Base-by-base conservation (phyloP, 2,797 vertebrate species). In the Alosa sapidissima region DNA sequence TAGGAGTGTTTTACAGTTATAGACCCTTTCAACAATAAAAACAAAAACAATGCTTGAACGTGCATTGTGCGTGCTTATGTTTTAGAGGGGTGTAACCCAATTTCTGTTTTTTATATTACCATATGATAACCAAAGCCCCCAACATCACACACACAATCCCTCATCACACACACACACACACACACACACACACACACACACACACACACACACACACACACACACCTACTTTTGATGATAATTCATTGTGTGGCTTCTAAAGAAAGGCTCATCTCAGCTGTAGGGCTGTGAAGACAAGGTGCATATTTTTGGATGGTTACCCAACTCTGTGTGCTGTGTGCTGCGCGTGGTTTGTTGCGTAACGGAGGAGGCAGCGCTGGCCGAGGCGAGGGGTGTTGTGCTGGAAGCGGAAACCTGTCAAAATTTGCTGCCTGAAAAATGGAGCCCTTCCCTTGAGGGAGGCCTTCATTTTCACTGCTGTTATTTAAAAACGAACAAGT, bases 281-380 rank as follows among this genome's bases (percentile, higher is more conserved):
- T 6, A 75, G 68, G 68, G 33, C 68, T 19, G 36, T 75, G 14
- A 75, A 75, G 68, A 75, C 36, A 45, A 36, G 68, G 33, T 75
- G 68, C 68, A 75, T 41, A 75, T 75, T 75, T 75, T 75, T 75
- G 68, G 68, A 75, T 75, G 36, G 68, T 75, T 75, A 75, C 68
- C 68, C 68, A 75, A 75, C 68, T 28, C 28, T 1, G 28, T 28
- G 28, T 21, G 10, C 62, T 68, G 62, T 9, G 58, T 1, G 24
- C 7, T 68, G 68, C 0, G 62, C 62, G 36, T 75, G 68, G 68
- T 41, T 5, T 75, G 41, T 75, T 75, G 68, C 68, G 6, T 75
- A 75, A 75, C 36, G 24, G 33, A 41, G 68, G 36, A 75, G 68
- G 68, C 68, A 45, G 68, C 3, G 24, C 68, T 45, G 68, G 33